Base-by-base conservation (phyloP, 2,888 invertebrate genomes). In the Epicampocera succincta region DNA sequence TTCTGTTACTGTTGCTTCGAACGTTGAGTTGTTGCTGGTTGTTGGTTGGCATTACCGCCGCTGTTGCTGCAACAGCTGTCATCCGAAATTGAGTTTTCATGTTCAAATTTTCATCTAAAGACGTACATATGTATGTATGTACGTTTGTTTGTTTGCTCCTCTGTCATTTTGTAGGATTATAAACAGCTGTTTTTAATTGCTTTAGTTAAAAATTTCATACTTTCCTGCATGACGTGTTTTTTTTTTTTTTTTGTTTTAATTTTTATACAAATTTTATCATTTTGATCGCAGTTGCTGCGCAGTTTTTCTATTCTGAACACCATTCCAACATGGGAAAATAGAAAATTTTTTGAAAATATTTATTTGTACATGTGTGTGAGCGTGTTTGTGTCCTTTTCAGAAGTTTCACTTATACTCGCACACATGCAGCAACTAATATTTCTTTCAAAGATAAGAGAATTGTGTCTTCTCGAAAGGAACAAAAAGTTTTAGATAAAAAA, bases 161-260 rank as follows among this genome's bases (percentile, higher is more conserved):
- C 77, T 65, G 75, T 40, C 63, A 73, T 68, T 73, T 63, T 58
- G 81, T 82, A 61, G 78, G 82, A 82, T 82, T 82, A 82, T 82
- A 82, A 82, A 82, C 82, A 82, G 82, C 82, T 82, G 82, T 82
- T 82, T 82, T 82, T 82, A 82, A 82, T 82, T 82, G 82, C 82
- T 78, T 78, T 82, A 71, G 78, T 82, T 82, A 74, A 44, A 74
- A 54, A 78, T 78, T 71, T 13, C 46, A 17, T 25, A n/a, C 56
- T 78, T 46, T 54, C 21, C 9, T 12, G 8, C 25, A 42, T 42
- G 25, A 4, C 9, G 33, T 33, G 1, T 5, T 33, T 12, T 12
- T 12, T 56, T 52, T 29, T 60, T 48, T 61, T 60, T 68, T 19
- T 25, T n/a, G 12, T 25, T 38, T 11, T 33, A 63, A 48, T 25